These are phyloP conservation scores for Lanius collurio DNA, from an alignment of 2,113 vertebrate species.

Conservation along the genomic window DNA sequence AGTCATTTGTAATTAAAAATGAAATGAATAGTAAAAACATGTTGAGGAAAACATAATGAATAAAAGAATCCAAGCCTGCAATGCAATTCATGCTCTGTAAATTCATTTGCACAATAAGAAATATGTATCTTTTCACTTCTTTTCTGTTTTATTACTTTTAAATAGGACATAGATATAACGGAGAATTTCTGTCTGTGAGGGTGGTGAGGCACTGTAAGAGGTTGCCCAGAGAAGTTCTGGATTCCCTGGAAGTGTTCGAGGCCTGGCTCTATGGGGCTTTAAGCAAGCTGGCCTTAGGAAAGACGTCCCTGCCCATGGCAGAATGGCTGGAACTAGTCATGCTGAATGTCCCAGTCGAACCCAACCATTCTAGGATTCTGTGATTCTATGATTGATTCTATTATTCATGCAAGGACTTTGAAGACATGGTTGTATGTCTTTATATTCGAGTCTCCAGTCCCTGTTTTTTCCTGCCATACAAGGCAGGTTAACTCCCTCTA, in stretches of 20 bases:
- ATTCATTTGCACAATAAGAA: background rate
- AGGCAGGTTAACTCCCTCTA: background rate
- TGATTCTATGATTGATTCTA: background rate
- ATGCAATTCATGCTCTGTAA: background rate
- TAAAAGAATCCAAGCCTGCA: background rate
- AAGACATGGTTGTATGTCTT: background rate
- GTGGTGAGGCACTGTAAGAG: background rate
- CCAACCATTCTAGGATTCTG: background rate
- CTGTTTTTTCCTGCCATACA: background rate
- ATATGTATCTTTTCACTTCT: background rate
- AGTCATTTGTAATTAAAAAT: background rate
- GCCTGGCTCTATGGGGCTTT: background rate
- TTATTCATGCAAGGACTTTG: background rate
- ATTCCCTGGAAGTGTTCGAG: background rate
- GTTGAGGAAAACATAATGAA: background rate
- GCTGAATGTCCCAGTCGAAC: background rate
- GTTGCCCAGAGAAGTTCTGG: background rate
- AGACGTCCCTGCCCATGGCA: background rate
- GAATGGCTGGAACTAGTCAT: background rate
- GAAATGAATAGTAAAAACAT: background rate
- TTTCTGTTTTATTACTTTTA: background rate
- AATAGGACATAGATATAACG: background rate
- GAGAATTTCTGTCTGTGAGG: background rate
- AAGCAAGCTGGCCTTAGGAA: background rate
- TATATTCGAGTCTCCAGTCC: background rate